phyloP scores from a whole-genome alignment of 1,140 invertebrate species.

The Diuraphis noxia region DNA sequence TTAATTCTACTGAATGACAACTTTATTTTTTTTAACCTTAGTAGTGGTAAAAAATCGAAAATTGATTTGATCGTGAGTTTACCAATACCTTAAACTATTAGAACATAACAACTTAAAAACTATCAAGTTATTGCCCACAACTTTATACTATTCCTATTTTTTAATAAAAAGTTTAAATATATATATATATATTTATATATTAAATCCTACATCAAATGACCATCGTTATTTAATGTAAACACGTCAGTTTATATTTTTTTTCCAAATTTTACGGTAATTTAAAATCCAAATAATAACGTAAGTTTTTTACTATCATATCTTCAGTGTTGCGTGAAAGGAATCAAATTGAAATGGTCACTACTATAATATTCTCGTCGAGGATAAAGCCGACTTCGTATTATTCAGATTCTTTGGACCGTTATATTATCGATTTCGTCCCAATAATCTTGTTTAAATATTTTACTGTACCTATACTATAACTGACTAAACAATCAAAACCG shows the following conservation, averaged over 20 bases:
- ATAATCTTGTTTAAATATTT: constrained; percentile 39
- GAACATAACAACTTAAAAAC: too few relatives aligned
- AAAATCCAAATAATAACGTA: background rate
- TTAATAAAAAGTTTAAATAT: background rate
- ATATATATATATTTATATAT: background rate
- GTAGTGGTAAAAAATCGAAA: background rate
- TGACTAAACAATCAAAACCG: background rate
- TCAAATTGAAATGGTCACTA: background rate
- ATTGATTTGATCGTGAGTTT: too few relatives aligned
- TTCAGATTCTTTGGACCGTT: constrained; percentile 11
- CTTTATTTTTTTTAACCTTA: background rate
- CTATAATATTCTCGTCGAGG: background rate
- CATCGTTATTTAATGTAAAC: background rate
- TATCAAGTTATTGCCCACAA: background rate
- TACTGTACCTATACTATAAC: background rate
- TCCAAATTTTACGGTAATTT: background rate
- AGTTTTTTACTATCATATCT: constrained; percentile 12
- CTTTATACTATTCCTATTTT: background rate
- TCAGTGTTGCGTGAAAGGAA: background rate
- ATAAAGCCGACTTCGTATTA: background rate
- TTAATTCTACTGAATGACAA: background rate
- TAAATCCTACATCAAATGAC: background rate
- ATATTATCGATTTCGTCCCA: background rate
- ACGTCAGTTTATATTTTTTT: background rate
- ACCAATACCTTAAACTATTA: too few relatives aligned